Conservation (phyloP, 2,113 vertebrate species). For the Eurystomus gularis region DNA sequence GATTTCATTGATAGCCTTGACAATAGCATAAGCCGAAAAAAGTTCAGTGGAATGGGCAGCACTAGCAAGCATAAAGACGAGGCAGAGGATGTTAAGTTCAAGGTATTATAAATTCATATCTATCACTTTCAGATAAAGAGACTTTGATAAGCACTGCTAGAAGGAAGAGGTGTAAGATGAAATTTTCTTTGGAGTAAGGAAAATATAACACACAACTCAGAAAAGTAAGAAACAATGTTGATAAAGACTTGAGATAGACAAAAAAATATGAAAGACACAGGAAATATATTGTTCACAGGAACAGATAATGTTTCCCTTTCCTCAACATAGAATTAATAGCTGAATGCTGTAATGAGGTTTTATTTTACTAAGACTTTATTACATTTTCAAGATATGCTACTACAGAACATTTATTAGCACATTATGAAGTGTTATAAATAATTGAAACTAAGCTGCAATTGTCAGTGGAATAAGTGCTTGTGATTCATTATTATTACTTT, state of each 20-base stretch:
- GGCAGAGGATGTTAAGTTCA: background rate
- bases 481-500: background rate
- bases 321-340: background rate
- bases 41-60: background rate
- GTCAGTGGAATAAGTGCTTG: background rate
- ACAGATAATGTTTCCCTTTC: background rate
- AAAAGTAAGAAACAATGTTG: background rate
- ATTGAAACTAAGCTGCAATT: constrained; percentile 25
- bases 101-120: background rate
- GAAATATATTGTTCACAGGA: background rate
- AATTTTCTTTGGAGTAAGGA: background rate
- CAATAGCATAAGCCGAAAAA: background rate
- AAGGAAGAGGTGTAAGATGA: background rate
- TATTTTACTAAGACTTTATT: constrained; percentile 32
- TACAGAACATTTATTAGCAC: constrained; percentile 46
- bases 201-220: background rate
- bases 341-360: constrained; percentile 15
- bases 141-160: background rate
- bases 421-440: constrained; percentile 51
- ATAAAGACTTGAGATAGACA: background rate
- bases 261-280: background rate
- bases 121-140: background rate
- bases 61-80: background rate
- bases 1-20: background rate
- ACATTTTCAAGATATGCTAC: constrained; percentile 16